Evolutionary conservation across 2,888 invertebrate genomes (phyloP).

Genomic region (Ernsta delagoae): DNA sequence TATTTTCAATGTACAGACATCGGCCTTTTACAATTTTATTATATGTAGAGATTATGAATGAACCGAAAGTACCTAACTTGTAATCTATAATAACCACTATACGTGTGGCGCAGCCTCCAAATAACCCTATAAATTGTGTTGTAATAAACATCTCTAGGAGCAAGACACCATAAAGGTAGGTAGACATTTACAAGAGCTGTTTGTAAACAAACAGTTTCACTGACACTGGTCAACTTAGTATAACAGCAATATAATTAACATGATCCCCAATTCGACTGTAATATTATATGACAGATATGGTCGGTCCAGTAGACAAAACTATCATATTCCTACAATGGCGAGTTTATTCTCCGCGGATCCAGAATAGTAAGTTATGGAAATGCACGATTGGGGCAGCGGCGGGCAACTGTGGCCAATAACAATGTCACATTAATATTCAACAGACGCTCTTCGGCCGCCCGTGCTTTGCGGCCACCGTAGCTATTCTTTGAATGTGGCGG

Average conservation of each 20-base stretch:
- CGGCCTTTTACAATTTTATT: too few species aligned
- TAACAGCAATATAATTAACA: not conserved
- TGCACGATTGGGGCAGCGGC: slow-evolving; percentile 83
- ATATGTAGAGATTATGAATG: too few species aligned
- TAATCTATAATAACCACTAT: too few species aligned
- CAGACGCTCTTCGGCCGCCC: slow-evolving; percentile 78
- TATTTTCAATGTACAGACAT: too few species aligned
- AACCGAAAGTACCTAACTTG: too few species aligned
- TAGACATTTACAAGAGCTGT: not conserved
- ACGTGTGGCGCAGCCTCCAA: too few species aligned
- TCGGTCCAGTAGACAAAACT: slow-evolving; percentile 55
- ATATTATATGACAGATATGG: slow-evolving; percentile 67
- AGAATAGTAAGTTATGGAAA: slow-evolving; percentile 85
- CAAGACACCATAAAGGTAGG: not conserved
- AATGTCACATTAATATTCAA: slow-evolving; percentile 85
- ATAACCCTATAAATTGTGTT: too few species aligned
- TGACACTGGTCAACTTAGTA: too few species aligned
- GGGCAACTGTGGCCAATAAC: slow-evolving; percentile 83
- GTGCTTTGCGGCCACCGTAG: slow-evolving; percentile 70
- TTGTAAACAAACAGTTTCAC: not conserved
- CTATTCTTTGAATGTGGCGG: slow-evolving; percentile 63
- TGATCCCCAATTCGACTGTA: slow-evolving; percentile 35
- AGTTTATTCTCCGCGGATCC: slow-evolving; percentile 80
- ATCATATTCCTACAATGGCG: slow-evolving; percentile 76
- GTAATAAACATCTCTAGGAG: not conserved